Evolutionary conservation across 2,888 invertebrate genomes (phyloP).

Genomic region (Scotopteryx bipunctaria): DNA sequence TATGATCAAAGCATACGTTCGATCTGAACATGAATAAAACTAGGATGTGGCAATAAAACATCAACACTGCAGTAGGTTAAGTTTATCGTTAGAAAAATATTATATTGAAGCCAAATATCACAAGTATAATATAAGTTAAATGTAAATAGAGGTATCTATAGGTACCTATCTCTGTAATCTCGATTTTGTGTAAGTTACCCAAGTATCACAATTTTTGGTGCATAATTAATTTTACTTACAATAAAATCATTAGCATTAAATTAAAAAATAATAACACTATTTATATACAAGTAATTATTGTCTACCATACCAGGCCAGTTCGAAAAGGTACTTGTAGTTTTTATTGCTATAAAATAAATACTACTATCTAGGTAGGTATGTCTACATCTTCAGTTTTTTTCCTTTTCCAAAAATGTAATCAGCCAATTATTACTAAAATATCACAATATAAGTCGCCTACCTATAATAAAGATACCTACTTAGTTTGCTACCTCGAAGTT

Average conservation of each 20-base stretch:
- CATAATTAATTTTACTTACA: constrained; percentile 25
- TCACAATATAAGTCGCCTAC: no score
- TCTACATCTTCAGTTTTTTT: no score
- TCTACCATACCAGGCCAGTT: background rate
- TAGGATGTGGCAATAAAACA: no score
- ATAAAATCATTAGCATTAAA: background rate
- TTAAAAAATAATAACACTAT: no score
- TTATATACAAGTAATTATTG: no score
- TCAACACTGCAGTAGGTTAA: constrained; percentile 48
- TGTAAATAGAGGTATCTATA: constrained; percentile 49
- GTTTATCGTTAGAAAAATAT: constrained; percentile 44
- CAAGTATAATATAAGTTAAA: constrained; percentile 57
- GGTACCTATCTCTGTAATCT: constrained; percentile 67
- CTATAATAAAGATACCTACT: background rate
- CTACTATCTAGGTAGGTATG: background rate
- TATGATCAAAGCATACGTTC: no score
- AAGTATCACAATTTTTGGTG: constrained; percentile 70
- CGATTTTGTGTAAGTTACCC: constrained; percentile 70
- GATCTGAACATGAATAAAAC: no score
- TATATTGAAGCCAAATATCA: constrained; percentile 76
- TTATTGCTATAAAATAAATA: no score
- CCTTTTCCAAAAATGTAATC: no score
- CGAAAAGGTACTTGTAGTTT: no score
- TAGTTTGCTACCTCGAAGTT: background rate
- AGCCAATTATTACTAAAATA: no score